phyloP scores from a whole-genome alignment of 1,140 invertebrate genomes.

The Heliconius hewitsoni region DNA sequence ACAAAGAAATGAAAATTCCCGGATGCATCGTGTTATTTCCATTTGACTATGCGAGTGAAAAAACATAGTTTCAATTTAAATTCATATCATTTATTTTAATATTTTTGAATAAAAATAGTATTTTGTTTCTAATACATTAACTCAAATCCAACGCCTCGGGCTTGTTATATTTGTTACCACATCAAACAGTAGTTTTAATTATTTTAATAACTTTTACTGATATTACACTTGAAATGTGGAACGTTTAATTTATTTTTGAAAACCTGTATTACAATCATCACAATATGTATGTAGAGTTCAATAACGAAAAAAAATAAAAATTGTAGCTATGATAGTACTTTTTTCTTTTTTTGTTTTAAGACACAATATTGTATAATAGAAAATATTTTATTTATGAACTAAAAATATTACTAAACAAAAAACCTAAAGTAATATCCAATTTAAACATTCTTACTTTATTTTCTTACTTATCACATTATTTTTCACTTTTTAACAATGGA shows the following conservation, averaged over 20 bases:
- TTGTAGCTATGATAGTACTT: background rate
- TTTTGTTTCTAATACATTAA: background rate
- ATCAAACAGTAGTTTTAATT: constrained; percentile 3
- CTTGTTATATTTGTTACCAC: constrained; percentile 21
- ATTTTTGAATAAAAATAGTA: background rate
- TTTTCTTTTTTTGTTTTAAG: background rate
- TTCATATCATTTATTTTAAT: too few species aligned
- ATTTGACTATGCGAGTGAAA: too few species aligned
- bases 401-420: too few species aligned
- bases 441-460: background rate
- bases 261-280: background rate
- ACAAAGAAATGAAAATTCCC: too few species aligned
- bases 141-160: background rate
- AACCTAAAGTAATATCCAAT: too few species aligned
- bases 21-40: too few species aligned
- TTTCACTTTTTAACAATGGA: background rate
- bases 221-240: constrained; percentile 13
- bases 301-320: too few species aligned
- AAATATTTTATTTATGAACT: too few species aligned
- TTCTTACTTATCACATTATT: background rate
- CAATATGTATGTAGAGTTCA: background rate
- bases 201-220: constrained; percentile 26
- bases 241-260: background rate
- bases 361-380: background rate
- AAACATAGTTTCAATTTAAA: too few species aligned